Base-by-base conservation (phyloP, 35 echinoderm and acorn worm species). In the Patiria miniata region DNA sequence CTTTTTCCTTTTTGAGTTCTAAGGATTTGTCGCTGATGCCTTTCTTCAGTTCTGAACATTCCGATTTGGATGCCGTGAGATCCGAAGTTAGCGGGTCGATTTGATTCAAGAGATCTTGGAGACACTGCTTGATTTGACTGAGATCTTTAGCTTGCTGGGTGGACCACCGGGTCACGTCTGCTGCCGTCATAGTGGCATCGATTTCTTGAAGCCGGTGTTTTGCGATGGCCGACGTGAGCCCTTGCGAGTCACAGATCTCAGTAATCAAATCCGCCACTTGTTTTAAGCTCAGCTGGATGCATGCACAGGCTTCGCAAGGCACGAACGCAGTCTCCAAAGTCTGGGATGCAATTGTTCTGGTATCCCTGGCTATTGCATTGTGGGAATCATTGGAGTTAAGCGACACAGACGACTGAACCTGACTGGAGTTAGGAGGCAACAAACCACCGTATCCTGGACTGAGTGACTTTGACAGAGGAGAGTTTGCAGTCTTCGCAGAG, bases 271-370 rank as follows among this genome's bases (percentile, higher is more conserved):
- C 85, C 39, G 88, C 81, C 1, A 97, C 91, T 16, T 94, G 86
- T 77, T 73, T 88, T 47, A 98, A 85, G 55, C 83, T 81, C 16
- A 98, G 44, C 79, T 98, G 96, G 34, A 98, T 89, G 47, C 85
- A 73, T 2, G 87, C 90, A 77, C 96, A 98, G 10, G 96, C 82
- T 22, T 94, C 96, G 69, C 96, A 98, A 17, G 96, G 96, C 22
- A 98, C 96, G 80, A 98, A 98, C 19, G 89, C 86, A 39, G 96
- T 98, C 85, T 98, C 92, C 28, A 94, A 38, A 18, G 96, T 98
- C 79, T 98, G 96, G n/a, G 84, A 98, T 5, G 96, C 32, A 17
- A 91, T 57, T n/a, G 88, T 98, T 37, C 89, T 91, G 0, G 86
- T 85, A 44, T 98, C 96, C 26, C 52, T 57, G 32, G 95, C 61